Evolutionary conservation across 2,113 vertebrate species (phyloP).

Genomic region (Lates calcarifer): DNA sequence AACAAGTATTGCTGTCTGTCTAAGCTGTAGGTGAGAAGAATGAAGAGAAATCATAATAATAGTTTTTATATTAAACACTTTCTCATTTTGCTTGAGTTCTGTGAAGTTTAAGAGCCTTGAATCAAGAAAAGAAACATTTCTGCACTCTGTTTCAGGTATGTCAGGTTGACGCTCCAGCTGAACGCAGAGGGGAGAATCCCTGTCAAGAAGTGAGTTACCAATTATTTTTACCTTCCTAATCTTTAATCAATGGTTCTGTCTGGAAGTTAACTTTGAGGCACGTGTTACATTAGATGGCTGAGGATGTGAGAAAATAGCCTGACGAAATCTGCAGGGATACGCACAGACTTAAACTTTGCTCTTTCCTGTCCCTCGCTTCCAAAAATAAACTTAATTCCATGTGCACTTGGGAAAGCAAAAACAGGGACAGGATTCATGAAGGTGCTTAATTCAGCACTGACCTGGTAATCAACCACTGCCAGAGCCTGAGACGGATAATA

Average conservation of each 20-base stretch:
- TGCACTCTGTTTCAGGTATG: constrained; percentile 85
- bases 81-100: neutral
- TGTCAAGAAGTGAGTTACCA: constrained; percentile 93
- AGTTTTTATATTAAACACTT: neutral
- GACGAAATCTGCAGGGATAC: constrained; percentile 59
- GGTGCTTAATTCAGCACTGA: constrained; percentile 81
- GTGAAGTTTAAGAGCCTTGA: neutral
- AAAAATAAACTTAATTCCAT: constrained; percentile 76
- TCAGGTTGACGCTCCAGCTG: constrained; percentile 93
- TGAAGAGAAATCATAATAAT: neutral
- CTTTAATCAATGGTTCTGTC: constrained; percentile 3
- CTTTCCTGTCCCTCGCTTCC: constrained; percentile 72
- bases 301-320: constrained; percentile 62
- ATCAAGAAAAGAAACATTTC: neutral
- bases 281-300: constrained; percentile 10
- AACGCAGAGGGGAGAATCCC: constrained; percentile 95
- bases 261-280: constrained; percentile 4
- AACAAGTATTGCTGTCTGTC: neutral
- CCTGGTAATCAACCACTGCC: constrained; percentile 74
- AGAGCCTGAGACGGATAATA: constrained; percentile 60
- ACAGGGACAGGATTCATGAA: constrained; percentile 77
- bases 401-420: constrained; percentile 80
- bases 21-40: neutral
- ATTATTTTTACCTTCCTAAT: neutral
- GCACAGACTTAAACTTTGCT: constrained; percentile 73